Percentiles rank a stretch among this genome's conserved stretches.
Conservation (phyloP, 2,113 vertebrate species). For the Clarias batrachus region DNA sequence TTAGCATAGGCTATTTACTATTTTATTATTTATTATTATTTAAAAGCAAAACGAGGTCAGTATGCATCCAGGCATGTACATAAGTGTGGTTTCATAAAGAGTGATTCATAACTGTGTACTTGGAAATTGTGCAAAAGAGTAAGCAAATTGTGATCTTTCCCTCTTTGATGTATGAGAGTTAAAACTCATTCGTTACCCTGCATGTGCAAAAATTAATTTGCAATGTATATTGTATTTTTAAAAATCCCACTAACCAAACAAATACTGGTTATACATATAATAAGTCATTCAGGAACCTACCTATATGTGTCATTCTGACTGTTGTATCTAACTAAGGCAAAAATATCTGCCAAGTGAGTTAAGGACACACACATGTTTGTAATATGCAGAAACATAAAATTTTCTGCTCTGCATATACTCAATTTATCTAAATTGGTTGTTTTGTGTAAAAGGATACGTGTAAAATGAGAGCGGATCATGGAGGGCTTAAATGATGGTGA, state of each 20-base stretch:
- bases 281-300: constrained; percentile 65
- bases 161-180: background rate
- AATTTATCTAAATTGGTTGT: background rate
- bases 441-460: constrained; percentile 84
- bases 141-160: background rate
- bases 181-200: background rate
- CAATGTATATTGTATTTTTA: background rate
- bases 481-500: constrained; percentile 94
- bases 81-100: background rate
- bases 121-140: background rate
- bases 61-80: no score
- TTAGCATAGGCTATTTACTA: background rate
- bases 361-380: constrained; percentile 67
- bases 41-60: background rate
- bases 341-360: constrained; percentile 85
- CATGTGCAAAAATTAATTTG: background rate
- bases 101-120: background rate
- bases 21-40: background rate
- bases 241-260: background rate
- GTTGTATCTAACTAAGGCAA: constrained; percentile 98
- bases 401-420: background rate
- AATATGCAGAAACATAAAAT: background rate
- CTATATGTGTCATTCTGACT: constrained; percentile 95
- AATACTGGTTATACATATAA: background rate
- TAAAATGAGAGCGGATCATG: constrained; percentile 99